phyloP scores from a whole-genome alignment of 2,888 invertebrate genomes.

The Nomada ruficornis region DNA sequence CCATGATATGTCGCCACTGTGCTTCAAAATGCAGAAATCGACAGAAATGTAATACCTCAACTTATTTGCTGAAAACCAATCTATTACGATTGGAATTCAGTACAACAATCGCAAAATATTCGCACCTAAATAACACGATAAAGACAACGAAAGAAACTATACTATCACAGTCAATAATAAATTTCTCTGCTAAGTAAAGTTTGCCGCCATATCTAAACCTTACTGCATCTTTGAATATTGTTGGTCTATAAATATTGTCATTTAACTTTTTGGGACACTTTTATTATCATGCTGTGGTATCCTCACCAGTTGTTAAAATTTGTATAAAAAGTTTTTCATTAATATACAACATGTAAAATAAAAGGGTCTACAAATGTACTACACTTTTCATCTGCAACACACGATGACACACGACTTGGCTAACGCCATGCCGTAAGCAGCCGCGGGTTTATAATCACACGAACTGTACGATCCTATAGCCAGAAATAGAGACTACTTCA shows the following conservation, averaged over 20 bases:
- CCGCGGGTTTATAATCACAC: slow-evolving; percentile 52
- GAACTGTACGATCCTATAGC: slow-evolving; percentile 56
- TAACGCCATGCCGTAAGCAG: slow-evolving; percentile 76
- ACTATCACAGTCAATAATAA: slow-evolving; percentile 28
- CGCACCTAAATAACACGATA: not conserved
- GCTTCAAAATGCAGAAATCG: slow-evolving; percentile 63
- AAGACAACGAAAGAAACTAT: not conserved
- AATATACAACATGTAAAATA: slow-evolving; percentile 65
- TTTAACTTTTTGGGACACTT: slow-evolving; percentile 25
- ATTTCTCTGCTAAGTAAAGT: slow-evolving; percentile 67
- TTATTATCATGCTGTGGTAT: slow-evolving; percentile 16
- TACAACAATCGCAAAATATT: not conserved
- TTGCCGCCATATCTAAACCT: slow-evolving; percentile 76
- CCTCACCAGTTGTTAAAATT: slow-evolving; percentile 70
- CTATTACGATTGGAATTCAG: not conserved
- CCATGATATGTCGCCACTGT: slow-evolving; percentile 77
- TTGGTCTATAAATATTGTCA: slow-evolving; percentile 33
- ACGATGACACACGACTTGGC: slow-evolving; percentile 73
- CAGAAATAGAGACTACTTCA: slow-evolving; percentile 53
- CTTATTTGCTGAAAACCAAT: slow-evolving; percentile 11
- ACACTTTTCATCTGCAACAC: slow-evolving; percentile 68
- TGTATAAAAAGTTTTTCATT: slow-evolving; percentile 63
- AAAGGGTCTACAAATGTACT: slow-evolving; percentile 48
- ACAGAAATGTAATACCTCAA: not conserved
- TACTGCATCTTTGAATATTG: slow-evolving; percentile 45